Base-by-base conservation (phyloP, 2,113 vertebrate genomes). In the Meleagris gallopavo region DNA sequence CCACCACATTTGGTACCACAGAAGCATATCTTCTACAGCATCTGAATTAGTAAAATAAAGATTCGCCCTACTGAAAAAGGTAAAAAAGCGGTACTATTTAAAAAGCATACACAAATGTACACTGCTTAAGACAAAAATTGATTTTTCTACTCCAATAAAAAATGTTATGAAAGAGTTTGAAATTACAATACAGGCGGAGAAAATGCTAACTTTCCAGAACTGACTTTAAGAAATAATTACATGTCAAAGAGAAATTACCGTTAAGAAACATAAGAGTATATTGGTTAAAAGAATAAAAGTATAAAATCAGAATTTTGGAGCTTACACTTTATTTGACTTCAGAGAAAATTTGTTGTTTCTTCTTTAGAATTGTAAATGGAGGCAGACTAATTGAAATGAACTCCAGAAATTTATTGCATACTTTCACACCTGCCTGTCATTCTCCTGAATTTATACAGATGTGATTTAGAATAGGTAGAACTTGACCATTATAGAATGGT, bases 41-140 rank as follows among this genome's bases (percentile, higher is more conserved):
- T 60, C 60, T 90, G 46, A 43, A 84, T 87, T 87, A 88, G 65
- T 62, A 95, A 93, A 67, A 83, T 13, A 83, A 94, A 64, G 13
- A 27, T 58, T 91, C 83, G 1, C 7, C 12, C 7, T 65, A 30
- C 41, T 81, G n/a, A 91, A 94, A 74, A 61, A 90, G 22, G 52
- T 48, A 52, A n/a, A 60, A 87, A 75, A 2, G 2, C 7, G 72
- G 2, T 55, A 45, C 1, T 72, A 36, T 50, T 67, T 55, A 13
- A 88, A 88, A 92, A 72, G 0, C 2, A n/a, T 48, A 60, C 10
- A 34, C 5, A 57, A 61, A 52, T 10, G 2, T 19, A 38, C 13
- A 78, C 2, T 43, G 27, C 22, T n/a, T 21, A 60, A 40, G 5
- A 67, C 65, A 0, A 1, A 1, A 20, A 38, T 71, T 67, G 10